Percentiles rank a stretch among this genome's conserved stretches.
phyloP scores from a whole-genome alignment of 2,888 invertebrate species.

The Oxycera nigricornis region DNA sequence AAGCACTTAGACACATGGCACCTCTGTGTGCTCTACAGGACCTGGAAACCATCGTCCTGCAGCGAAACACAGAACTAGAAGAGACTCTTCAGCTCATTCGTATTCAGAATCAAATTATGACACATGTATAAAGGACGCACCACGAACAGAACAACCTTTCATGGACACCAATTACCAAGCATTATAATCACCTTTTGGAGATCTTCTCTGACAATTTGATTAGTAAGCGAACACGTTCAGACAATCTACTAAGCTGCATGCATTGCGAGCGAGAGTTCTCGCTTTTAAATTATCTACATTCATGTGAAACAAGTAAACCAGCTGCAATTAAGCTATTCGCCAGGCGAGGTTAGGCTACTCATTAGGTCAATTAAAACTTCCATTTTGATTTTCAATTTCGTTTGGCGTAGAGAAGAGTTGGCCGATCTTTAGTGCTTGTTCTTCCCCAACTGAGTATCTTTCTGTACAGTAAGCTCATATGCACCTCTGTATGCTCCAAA shows the following conservation, averaged over 20 bases:
- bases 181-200: no score
- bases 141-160: no score
- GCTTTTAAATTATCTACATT: constrained; percentile 4
- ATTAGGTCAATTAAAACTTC: constrained; percentile 21
- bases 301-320: constrained; percentile 3
- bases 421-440: neutral
- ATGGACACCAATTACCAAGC: no score
- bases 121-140: no score
- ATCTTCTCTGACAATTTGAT: neutral
- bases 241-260: neutral
- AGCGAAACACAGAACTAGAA: no score
- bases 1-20: no score
- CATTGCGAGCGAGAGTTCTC: neutral
- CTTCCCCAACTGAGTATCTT: neutral
- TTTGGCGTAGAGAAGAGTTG: neutral
- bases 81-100: no score
- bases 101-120: no score
- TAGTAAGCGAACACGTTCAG: neutral
- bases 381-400: neutral
- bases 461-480: neutral
- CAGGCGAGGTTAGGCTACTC: constrained; percentile 11
- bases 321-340: constrained; percentile 21
- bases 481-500: neutral
- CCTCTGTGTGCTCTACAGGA: no score
- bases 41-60: no score